These are phyloP conservation scores for Neuroscelio doddi DNA, from an alignment of 2,888 invertebrate genomes.

Conservation along the genomic window DNA sequence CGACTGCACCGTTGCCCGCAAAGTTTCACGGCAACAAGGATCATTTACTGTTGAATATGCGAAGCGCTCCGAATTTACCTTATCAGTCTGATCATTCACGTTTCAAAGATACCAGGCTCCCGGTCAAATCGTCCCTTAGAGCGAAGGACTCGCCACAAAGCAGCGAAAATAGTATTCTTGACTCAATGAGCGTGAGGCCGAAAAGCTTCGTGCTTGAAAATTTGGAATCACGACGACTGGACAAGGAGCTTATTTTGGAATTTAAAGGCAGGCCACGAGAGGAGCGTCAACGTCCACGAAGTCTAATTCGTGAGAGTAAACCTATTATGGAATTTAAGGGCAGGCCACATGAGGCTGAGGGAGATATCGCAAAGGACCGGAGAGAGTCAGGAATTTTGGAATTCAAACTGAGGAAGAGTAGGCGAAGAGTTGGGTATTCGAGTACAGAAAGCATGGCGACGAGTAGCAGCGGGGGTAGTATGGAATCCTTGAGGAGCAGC, in stretches of 20 bases:
- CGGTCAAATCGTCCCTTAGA: constrained; percentile 80
- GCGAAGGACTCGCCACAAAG: constrained; percentile 78
- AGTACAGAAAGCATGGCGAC: constrained; percentile 92
- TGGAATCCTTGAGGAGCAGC: constrained; percentile 90
- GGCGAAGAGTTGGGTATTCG: constrained; percentile 78
- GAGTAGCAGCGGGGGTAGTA: constrained; percentile 89
- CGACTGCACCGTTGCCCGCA: constrained; percentile 86
- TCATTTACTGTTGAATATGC: constrained; percentile 78
- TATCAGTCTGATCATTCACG: constrained; percentile 78
- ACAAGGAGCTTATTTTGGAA: constrained; percentile 76
- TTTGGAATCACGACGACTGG: constrained; percentile 75
- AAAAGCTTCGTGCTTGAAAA: constrained; percentile 69
- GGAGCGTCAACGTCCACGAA: constrained; percentile 63
- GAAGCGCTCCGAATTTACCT: constrained; percentile 86
- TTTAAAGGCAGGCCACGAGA: constrained; percentile 81
- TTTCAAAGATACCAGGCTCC: constrained; percentile 82
- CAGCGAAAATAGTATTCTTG: constrained; percentile 77
- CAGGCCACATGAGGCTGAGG: constrained; percentile 73
- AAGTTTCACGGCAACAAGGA: constrained; percentile 82
- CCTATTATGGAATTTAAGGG: constrained; percentile 84
- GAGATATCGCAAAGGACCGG: constrained; percentile 56
- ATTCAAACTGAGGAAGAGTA: constrained; percentile 78
- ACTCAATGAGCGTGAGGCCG: constrained; percentile 74
- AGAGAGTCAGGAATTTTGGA: constrained; percentile 73
- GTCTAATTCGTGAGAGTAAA: constrained; percentile 71